Percentiles rank a stretch among this genome's conserved stretches.
Evolutionary conservation across 2,113 vertebrate genomes (phyloP).

Genomic region (Brevimyrus niger): DNA sequence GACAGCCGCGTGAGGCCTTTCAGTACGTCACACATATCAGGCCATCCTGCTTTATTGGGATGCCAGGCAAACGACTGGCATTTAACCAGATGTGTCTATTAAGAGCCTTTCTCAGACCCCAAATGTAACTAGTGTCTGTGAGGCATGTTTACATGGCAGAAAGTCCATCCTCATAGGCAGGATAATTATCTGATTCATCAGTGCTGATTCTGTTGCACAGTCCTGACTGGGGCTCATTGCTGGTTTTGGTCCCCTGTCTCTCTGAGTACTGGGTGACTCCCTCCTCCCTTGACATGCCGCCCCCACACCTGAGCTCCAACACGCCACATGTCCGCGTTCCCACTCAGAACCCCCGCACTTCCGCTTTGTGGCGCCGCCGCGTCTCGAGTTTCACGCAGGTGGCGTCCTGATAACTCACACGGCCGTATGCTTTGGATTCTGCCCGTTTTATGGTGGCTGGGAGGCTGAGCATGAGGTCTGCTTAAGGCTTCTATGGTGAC

Average conservation of each 20-base stretch:
- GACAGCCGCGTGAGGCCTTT: not conserved
- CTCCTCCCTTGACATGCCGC: not conserved
- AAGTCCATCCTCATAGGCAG: not conserved
- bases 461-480: not conserved
- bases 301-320: not conserved
- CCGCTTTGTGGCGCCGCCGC: not conserved
- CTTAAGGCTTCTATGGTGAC: not conserved
- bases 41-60: constrained; percentile 6
- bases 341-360: not conserved
- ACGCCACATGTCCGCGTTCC: not conserved
- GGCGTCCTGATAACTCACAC: not conserved
- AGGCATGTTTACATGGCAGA: not conserved
- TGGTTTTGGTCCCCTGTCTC: not conserved
- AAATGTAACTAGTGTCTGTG: not conserved
- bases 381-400: not conserved
- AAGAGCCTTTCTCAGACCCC: not conserved
- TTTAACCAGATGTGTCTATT: not conserved
- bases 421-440: not conserved
- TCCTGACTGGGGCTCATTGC: not conserved
- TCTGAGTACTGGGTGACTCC: not conserved
- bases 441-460: not conserved
- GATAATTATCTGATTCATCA: not conserved
- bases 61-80: not conserved
- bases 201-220: not conserved
- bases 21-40: not conserved